Evolutionary conservation across 1,140 invertebrate species (phyloP), one percentile per base, ranked within the genome.

Genomic region (Arion vulgaris): DNA sequence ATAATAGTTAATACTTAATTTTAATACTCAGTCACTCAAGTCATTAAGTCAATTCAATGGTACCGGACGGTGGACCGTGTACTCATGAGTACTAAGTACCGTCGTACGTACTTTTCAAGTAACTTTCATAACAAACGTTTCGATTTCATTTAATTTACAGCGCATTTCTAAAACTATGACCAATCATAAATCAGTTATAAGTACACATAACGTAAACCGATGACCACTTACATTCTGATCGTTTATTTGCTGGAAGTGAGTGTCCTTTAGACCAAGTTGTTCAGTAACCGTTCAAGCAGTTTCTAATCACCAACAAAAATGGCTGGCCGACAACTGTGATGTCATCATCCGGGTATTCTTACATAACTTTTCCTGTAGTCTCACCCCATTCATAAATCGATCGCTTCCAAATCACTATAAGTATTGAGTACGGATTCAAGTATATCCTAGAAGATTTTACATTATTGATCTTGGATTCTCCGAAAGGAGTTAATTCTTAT

Each of bases 261-360:
- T 36, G 36, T 69, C 28, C 68, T 36, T 36, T 36, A 34, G 15
- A 13, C 11, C n/a, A n/a, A 38, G n/a, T 4, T 36, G 32, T 7
- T 7, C 28, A 11, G 36, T 34, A 69, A 38, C 2, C 28, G 9
- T 36, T 34, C 26, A 34, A 28, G 2, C 41, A 26, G 71, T 1
- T 39, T 26, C 41, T 41, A 39, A 34, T 26, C 71, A 41, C 41
- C 36, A 72, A 72, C 71, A 72, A 39, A 72, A 72, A 72, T 72
- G 71, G 71, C 38, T 72, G 71, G 62, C 51, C 26, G 28, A 69
- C 71, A 32, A 41, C 71, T 72, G 71, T 72, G 71, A 72, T 72
- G 71, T 41, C 71, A 72, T 72, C 71, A 72, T 72, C 71, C 71
- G 71, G 71, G 71, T 26, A 41, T 45, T 72, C 41, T 9, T 72